Evolutionary conservation across 2,888 invertebrate species (phyloP).

Genomic region (Hofmannophila pseudospretella): DNA sequence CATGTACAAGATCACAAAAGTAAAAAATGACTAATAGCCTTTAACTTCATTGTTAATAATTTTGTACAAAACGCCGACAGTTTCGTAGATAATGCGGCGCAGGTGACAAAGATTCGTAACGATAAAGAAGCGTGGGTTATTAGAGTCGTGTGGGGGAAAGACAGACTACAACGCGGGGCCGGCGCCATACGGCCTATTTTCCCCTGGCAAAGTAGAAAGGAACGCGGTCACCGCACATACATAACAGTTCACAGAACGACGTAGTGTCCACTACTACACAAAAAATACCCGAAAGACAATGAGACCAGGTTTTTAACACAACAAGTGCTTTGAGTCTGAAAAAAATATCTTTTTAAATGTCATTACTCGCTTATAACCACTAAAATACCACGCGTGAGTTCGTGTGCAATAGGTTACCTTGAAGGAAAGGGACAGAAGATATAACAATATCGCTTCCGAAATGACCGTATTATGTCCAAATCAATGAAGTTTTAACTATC

Average conservation of each 20-base stretch:
- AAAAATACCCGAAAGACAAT: not conserved
- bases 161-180: slow-evolving; percentile 37
- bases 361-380: not conserved
- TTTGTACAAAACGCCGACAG: slow-evolving; percentile 35
- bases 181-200: slow-evolving; percentile 58
- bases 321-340: not conserved
- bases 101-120: slow-evolving; percentile 67
- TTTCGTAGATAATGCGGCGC: slow-evolving; percentile 54
- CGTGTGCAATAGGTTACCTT: slow-evolving; percentile 36
- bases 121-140: slow-evolving; percentile 71
- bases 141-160: slow-evolving; percentile 56
- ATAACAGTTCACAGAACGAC: slow-evolving; percentile 41
- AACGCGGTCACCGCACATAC: slow-evolving; percentile 64
- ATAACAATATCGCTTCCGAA: slow-evolving; percentile 19
- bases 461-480: too few relatives aligned
- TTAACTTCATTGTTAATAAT: slow-evolving; percentile 21
- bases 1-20: not conserved
- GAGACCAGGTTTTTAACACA: slow-evolving; percentile 7
- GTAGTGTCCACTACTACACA: slow-evolving; percentile 28
- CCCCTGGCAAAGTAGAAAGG: slow-evolving; percentile 53
- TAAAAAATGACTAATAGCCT: slow-evolving; percentile 52
- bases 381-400: slow-evolving; percentile 32
- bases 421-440: slow-evolving; percentile 37
- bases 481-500: slow-evolving; percentile 18
- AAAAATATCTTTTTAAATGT: slow-evolving; percentile 1